Evolutionary conservation across 2,113 vertebrate species (phyloP).

Genomic region (Oriolus oriolus): DNA sequence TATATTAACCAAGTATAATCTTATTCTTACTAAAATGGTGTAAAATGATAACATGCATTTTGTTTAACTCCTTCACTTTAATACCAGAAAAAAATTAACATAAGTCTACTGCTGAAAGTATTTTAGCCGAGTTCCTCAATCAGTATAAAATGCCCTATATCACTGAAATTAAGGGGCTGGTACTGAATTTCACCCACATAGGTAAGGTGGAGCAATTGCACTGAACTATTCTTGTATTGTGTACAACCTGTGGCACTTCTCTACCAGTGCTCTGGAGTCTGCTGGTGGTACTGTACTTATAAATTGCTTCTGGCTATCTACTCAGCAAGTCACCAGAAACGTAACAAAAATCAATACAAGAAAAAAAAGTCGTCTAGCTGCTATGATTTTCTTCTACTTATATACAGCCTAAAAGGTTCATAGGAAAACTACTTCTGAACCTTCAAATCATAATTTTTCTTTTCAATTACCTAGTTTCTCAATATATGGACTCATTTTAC

Average conservation of each 20-base stretch:
- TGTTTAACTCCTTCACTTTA: not conserved
- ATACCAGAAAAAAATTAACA: not conserved
- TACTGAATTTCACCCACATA: not conserved
- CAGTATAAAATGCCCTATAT: not conserved
- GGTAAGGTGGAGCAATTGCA: not conserved
- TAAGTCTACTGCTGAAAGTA: not conserved
- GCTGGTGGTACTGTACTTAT: not conserved
- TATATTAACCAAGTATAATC: not conserved
- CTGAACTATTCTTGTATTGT: not conserved
- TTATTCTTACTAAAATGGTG: not conserved
- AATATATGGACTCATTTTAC: not conserved
- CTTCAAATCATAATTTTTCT: not conserved
- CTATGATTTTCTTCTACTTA: conserved; percentile 16
- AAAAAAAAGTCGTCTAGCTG: not conserved
- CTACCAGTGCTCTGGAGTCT: not conserved
- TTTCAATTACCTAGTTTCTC: not conserved
- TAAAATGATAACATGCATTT: not conserved
- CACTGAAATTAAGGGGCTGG: not conserved
- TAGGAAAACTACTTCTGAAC: not conserved
- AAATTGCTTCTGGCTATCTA: conserved; percentile 24
- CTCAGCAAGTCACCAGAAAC: conserved; percentile 28
- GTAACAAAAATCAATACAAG: conserved; percentile 25
- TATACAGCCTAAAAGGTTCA: not conserved
- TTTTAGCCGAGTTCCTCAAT: not conserved
- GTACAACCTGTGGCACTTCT: not conserved